These are phyloP conservation scores for Scomber colias DNA, from an alignment of 2,113 vertebrate species.

Conservation along the genomic window DNA sequence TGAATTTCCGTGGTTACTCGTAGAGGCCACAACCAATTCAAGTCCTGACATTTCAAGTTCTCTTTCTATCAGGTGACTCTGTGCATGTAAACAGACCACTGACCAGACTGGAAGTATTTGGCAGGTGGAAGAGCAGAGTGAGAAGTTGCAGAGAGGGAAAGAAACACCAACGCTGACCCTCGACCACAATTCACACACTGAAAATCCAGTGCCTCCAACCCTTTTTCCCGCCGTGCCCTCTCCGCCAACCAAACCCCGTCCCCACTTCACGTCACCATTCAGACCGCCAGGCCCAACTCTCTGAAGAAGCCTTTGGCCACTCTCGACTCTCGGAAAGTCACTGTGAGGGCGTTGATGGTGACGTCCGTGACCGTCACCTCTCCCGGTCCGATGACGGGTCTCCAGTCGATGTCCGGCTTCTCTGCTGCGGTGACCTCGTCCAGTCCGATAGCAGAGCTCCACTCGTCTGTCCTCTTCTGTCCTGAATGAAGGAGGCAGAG, in stretches of 20 bases:
- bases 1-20: not conserved
- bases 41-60: not conserved
- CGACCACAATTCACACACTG: not conserved
- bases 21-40: not conserved
- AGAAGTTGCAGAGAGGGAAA: conserved; percentile 1
- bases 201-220: not conserved
- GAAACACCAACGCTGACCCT: not conserved
- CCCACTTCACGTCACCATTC: conserved; percentile 50
- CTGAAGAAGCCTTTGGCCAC: conserved; percentile 96
- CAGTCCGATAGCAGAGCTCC: conserved; percentile 49
- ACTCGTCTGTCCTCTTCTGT: conserved; percentile 48
- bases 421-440: conserved; percentile 12
- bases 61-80: conserved; percentile 42
- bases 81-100: conserved; percentile 68
- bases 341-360: conserved; percentile 97
- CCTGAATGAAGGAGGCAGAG: conserved; percentile 55
- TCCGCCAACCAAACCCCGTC: not conserved
- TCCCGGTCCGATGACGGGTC: conserved; percentile 74
- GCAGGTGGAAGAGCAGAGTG: not conserved
- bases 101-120: conserved; percentile 24
- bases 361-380: conserved; percentile 97
- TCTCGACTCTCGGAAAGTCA: conserved; percentile 96
- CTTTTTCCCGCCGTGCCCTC: not conserved
- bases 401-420: conserved; percentile 68
- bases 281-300: conserved; percentile 87